Evolutionary conservation across 1,140 invertebrate species (phyloP).

Genomic region (Scylla paramamosain): DNA sequence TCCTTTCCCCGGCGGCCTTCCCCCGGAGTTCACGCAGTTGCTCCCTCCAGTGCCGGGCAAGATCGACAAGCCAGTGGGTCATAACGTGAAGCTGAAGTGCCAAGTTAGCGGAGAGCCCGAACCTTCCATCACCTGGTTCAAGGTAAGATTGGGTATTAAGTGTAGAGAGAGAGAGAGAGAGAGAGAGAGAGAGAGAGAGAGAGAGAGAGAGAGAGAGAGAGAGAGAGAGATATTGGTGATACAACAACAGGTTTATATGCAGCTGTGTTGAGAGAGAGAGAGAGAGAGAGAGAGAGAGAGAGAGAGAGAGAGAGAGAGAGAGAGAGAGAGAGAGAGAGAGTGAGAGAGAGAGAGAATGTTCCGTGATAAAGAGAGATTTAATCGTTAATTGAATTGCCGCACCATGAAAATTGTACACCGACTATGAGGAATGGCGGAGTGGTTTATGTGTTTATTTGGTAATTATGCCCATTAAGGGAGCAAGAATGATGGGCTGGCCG

Average conservation of each 20-base stretch:
- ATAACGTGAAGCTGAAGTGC: conserved; percentile 71
- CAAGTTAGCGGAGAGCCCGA: conserved; percentile 55
- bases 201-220: neutral
- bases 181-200: neutral
- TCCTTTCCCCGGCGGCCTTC: conserved; percentile 21
- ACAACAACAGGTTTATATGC: neutral
- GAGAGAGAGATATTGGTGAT: neutral
- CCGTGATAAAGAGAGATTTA: neutral
- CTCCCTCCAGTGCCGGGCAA: conserved; percentile 55
- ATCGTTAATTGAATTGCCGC: neutral
- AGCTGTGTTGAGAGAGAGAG: conserved; percentile 14
- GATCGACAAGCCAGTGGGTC: conserved; percentile 66
- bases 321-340: conserved; percentile 38
- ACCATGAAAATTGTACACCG: too few species aligned
- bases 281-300: conserved; percentile 58
- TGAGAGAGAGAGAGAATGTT: neutral
- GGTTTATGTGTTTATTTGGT: too few species aligned
- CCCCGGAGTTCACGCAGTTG: conserved; percentile 66
- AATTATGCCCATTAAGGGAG: too few species aligned
- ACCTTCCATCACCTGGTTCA: conserved; percentile 65
- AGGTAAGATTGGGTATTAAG: conserved; percentile 29
- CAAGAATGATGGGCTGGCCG: too few species aligned
- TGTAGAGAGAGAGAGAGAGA: neutral
- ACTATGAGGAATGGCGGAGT: too few species aligned
- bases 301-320: conserved; percentile 57